Conservation (phyloP, 2,888 invertebrate genomes). For the Leptopilina drosophilae region DNA sequence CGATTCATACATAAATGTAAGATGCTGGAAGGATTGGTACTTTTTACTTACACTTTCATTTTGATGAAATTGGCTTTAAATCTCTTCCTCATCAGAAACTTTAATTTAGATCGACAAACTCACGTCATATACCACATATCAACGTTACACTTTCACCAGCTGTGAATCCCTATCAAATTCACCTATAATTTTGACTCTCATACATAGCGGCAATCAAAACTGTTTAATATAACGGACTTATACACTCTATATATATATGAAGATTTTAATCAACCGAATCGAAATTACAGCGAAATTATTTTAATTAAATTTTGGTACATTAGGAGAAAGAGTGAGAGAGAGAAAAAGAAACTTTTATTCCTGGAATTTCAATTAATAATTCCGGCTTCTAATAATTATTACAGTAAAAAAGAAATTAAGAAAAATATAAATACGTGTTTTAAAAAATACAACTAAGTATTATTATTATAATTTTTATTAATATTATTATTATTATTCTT, state of each 20-base stretch:
- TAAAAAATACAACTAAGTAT: too few relatives aligned
- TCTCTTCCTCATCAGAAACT: constrained; percentile 26
- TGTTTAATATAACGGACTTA: neutral
- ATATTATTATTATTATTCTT: too few relatives aligned
- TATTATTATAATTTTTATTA: too few relatives aligned
- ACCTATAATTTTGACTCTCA: neutral
- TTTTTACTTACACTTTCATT: constrained; percentile 25
- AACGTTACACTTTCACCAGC: constrained; percentile 34
- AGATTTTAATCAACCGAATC: neutral
- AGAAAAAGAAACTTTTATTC: too few relatives aligned
- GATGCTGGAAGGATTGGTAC: neutral
- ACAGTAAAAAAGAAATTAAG: too few relatives aligned
- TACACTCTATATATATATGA: neutral
- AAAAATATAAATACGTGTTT: too few relatives aligned
- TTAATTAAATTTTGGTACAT: too few relatives aligned
- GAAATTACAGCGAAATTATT: too few relatives aligned
- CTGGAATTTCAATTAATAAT: too few relatives aligned
- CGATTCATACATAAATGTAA: neutral
- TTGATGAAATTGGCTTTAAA: constrained; percentile 25
- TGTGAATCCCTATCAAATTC: constrained; percentile 17
- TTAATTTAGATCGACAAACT: constrained; percentile 17
- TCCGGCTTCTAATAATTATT: too few relatives aligned
- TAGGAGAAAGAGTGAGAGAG: too few relatives aligned
- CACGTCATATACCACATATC: neutral
- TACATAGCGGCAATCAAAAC: constrained; percentile 8